These are phyloP conservation scores for Eulemur rufifrons DNA, from an alignment of 2,113 vertebrate species.

Conservation along the genomic window DNA sequence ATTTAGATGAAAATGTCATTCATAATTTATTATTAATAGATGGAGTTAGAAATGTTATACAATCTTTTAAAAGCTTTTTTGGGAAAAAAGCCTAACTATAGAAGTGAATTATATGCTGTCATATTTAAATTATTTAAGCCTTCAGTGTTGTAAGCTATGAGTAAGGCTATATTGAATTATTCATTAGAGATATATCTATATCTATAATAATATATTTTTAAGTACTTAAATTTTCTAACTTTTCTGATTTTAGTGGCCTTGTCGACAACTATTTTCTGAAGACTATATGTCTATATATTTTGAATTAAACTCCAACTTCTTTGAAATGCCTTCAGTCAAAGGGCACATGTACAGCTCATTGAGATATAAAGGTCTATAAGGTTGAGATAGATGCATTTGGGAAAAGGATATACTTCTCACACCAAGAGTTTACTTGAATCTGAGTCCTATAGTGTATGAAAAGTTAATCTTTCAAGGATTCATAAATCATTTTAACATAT, in stretches of 20 bases:
- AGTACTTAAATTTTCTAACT: not conserved
- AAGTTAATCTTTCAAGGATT: not conserved
- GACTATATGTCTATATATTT: not conserved
- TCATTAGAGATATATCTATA: not conserved
- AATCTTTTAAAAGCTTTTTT: not conserved
- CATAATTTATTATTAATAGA: not conserved
- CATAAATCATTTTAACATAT: not conserved
- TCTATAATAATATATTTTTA: not conserved
- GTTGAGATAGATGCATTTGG: not conserved
- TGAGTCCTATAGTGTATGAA: not conserved
- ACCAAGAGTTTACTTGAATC: not conserved
- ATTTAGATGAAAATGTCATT: conserved; percentile 33
- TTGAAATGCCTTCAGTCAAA: not conserved
- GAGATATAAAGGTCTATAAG: not conserved
- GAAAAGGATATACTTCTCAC: not conserved
- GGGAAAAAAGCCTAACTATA: not conserved
- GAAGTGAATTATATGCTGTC: not conserved
- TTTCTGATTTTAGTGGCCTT: not conserved
- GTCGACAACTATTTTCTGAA: not conserved
- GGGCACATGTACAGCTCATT: not conserved
- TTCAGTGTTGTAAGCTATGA: not conserved
- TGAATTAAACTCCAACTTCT: not conserved
- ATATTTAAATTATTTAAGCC: not conserved
- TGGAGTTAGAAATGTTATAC: not conserved
- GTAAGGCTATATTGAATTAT: not conserved